Evolutionary conservation across 2,888 invertebrate species (phyloP).

Genomic region (Hirtodrosophila confusa): DNA sequence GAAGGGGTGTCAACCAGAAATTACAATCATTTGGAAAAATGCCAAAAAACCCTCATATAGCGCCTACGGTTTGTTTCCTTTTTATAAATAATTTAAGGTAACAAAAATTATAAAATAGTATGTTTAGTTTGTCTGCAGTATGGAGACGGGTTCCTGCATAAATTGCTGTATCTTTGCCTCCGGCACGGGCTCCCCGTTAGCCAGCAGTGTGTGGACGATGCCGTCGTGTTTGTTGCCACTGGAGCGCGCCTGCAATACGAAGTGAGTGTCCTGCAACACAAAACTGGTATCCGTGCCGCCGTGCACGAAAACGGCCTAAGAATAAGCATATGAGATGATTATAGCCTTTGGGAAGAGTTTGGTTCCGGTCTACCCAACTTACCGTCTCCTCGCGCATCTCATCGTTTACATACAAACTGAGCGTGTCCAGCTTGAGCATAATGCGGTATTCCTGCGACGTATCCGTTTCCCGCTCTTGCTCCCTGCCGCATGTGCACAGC

Average conservation of each 20-base stretch:
- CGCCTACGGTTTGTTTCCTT: too few species aligned
- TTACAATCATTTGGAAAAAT: not conserved
- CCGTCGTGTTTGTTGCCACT: conserved; percentile 85
- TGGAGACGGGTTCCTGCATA: conserved; percentile 81
- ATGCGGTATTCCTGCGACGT: conserved; percentile 87
- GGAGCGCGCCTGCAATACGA: conserved; percentile 82
- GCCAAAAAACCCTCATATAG: not conserved
- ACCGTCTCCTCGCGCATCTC: conserved; percentile 81
- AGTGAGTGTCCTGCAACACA: conserved; percentile 77
- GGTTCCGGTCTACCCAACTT: conserved; percentile 18
- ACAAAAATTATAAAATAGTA: conserved; percentile 28
- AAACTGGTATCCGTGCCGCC: conserved; percentile 94
- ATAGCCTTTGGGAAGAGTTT: not conserved
- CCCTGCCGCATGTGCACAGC: conserved; percentile 84
- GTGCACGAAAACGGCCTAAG: conserved; percentile 91
- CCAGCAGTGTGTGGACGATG: conserved; percentile 86
- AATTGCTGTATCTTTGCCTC: conserved; percentile 82
- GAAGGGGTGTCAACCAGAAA: not conserved
- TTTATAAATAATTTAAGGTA: conserved; percentile 21
- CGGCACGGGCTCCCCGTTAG: conserved; percentile 84
- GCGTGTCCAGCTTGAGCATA: conserved; percentile 87
- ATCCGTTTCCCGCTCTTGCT: conserved; percentile 41
- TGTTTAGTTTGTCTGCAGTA: conserved; percentile 68
- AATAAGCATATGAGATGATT: conserved; percentile 31
- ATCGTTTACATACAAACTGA: conserved; percentile 83